phyloP scores from a whole-genome alignment of 2,113 vertebrate species.

The Zapus hudsonius region DNA sequence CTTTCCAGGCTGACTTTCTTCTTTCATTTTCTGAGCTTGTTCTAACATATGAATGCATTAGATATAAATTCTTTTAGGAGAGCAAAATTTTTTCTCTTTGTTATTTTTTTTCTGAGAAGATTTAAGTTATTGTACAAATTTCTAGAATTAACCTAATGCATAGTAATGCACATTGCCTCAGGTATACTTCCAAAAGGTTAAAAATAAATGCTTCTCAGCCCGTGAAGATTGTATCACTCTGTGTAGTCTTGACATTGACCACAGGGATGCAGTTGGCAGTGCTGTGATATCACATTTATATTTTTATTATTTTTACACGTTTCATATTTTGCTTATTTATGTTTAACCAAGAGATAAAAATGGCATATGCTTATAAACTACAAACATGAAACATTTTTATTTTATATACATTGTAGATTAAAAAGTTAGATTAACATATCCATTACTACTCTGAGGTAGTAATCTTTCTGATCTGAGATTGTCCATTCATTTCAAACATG shows the following conservation, averaged over 20 bases:
- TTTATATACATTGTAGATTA: background rate
- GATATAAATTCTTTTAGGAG: slow-evolving; percentile 37
- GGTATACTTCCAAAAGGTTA: background rate
- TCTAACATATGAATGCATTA: slow-evolving; percentile 42
- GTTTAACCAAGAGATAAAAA: background rate
- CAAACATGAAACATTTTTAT: background rate
- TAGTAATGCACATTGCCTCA: background rate
- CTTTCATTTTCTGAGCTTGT: slow-evolving; percentile 25
- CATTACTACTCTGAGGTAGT: no score
- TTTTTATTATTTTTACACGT: background rate
- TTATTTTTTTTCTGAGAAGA: slow-evolving; percentile 14
- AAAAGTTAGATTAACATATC: background rate
- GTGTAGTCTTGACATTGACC: background rate
- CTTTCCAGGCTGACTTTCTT: slow-evolving; percentile 47
- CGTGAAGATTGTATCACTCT: background rate
- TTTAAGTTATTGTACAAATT: slow-evolving; percentile 36
- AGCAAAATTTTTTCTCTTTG: background rate
- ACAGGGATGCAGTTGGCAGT: background rate
- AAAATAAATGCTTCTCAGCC: slow-evolving; percentile 27
- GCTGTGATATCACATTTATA: background rate
- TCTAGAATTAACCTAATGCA: slow-evolving; percentile 19
- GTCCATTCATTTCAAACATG: background rate
- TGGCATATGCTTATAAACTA: background rate
- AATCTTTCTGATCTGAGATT: slow-evolving; percentile 9
- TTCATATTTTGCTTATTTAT: background rate